Conservation (phyloP, 2,888 invertebrate genomes). For the Acrobasis repandana region DNA sequence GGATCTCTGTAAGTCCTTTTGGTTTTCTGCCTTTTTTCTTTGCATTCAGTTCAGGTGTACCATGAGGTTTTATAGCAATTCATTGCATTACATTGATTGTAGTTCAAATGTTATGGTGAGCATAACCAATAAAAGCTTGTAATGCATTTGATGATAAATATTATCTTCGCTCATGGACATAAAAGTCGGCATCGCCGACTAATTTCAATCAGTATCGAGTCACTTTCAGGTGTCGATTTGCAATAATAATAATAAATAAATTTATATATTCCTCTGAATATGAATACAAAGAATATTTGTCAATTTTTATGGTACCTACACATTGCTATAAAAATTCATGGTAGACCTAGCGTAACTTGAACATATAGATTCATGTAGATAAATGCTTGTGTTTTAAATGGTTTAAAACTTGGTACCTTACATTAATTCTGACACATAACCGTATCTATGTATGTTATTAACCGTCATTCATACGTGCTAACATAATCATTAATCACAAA, state of each 20-base stretch:
- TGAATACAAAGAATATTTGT: too few species aligned
- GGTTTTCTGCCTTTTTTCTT: slow-evolving; percentile 3
- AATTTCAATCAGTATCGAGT: too few species aligned
- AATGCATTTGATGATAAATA: too few species aligned
- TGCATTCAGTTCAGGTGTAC: not conserved
- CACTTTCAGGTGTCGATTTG: too few species aligned
- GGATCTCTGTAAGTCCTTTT: slow-evolving; percentile 89
- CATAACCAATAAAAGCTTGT: too few species aligned
- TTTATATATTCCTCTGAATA: too few species aligned
- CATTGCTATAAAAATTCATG: not conserved
- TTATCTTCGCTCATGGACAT: too few species aligned
- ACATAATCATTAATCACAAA: slow-evolving; percentile 7
- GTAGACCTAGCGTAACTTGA: slow-evolving; percentile 1
- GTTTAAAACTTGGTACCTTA: slow-evolving; percentile 19
- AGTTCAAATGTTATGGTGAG: too few species aligned
- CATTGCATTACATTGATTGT: not conserved
- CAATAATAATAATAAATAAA: too few species aligned
- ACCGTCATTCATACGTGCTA: slow-evolving; percentile 19
- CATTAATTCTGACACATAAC: slow-evolving; percentile 15
- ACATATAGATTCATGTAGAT: slow-evolving; percentile 17
- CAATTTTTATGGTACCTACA: too few species aligned
- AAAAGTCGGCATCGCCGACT: too few species aligned
- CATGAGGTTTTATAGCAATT: not conserved
- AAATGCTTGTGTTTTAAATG: slow-evolving; percentile 12
- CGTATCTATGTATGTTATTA: slow-evolving; percentile 24